Percentiles rank a stretch among this genome's conserved stretches.
Conservation (phyloP, 2,113 vertebrate genomes). For the Onychostoma macrolepis region DNA sequence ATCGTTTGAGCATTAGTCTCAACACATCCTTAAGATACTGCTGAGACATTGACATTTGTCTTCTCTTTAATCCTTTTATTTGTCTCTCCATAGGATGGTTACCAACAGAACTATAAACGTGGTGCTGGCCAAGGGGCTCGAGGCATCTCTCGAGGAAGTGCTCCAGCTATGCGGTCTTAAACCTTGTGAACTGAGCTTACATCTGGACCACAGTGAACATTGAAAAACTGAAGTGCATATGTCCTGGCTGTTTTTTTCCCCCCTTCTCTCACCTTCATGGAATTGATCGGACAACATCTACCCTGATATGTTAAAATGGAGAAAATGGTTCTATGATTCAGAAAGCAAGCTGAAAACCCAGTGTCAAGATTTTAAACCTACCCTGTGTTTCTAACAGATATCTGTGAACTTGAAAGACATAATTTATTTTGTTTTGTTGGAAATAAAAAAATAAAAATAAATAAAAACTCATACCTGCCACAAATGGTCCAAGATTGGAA, state of each 20-base stretch:
- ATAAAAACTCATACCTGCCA: slow-evolving; percentile 63
- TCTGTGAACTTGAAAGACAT: slow-evolving; percentile 85
- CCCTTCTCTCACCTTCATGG: not conserved
- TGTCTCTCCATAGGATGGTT: slow-evolving; percentile 85
- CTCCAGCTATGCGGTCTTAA: slow-evolving; percentile 77
- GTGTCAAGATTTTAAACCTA: slow-evolving; percentile 61
- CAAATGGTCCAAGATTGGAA: slow-evolving; percentile 77
- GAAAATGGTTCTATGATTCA: slow-evolving; percentile 54
- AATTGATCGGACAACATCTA: slow-evolving; percentile 69
- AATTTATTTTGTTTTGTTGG: slow-evolving; percentile 79
- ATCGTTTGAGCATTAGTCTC: not conserved
- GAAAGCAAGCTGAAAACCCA: slow-evolving; percentile 69
- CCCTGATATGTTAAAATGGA: slow-evolving; percentile 68
- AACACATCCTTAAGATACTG: not conserved
- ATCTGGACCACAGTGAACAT: slow-evolving; percentile 77
- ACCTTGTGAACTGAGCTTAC: slow-evolving; percentile 66
- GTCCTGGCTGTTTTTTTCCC: slow-evolving; percentile 62
- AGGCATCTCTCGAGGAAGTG: slow-evolving; percentile 92
- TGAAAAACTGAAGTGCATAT: slow-evolving; percentile 68
- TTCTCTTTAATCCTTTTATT: not conserved
- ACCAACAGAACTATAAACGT: slow-evolving; percentile 97
- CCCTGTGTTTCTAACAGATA: slow-evolving; percentile 72
- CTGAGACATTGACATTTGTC: not conserved
- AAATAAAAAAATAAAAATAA: slow-evolving; percentile 52
- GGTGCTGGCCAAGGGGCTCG: slow-evolving; percentile 92